Evolutionary conservation across 2,888 invertebrate genomes (phyloP), one percentile per base, ranked within the genome.

Genomic region (Nasonia oneida): DNA sequence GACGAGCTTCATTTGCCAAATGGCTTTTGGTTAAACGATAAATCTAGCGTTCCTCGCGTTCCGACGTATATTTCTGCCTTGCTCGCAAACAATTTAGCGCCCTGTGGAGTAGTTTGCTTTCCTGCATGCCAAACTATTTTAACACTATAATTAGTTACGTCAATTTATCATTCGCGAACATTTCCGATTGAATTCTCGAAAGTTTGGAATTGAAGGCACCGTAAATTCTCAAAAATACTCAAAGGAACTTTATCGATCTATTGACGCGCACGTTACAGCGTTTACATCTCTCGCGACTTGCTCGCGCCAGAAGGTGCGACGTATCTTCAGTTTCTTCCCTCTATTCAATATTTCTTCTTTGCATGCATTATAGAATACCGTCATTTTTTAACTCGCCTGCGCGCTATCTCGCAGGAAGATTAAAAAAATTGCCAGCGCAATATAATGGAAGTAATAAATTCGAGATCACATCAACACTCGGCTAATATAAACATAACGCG

Each of bases 1-100:
- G 53, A 75, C 50, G 33, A 75, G 75, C 42, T 64, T 64, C 64
- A 42, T 78, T 78, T 78, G 53, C 75, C 33, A 53, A 75, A 75
- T 75, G 33, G 53, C 53, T 75, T 53, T 50, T 50, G 53, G 53
- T 50, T 50, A 33, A 74, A 50, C n/a, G 23, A 75, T 33, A 37
- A 29, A 29, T 10, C 6, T 33, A 61, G 61, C 23, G 57, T 57
- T 57, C 57, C 57, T 57, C 6, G 57, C 61, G 10, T 23, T 23
- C 23, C 23, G 33, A 23, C 18, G 73, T 29, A 23, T 47, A 74
- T 47, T 74, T 74, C 29, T 47, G 12, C 23, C 61, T 23, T 23
- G 61, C 23, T 23, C 23, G 10, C 23, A 23, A 23, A 61, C 61
- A 10, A 23, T 23, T 61, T 61, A 61, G 23, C 61, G 61, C n/a